These are phyloP conservation scores for Enteromius radiatus DNA, from an alignment of 2,797 vertebrate genomes.

Conservation along the genomic window DNA sequence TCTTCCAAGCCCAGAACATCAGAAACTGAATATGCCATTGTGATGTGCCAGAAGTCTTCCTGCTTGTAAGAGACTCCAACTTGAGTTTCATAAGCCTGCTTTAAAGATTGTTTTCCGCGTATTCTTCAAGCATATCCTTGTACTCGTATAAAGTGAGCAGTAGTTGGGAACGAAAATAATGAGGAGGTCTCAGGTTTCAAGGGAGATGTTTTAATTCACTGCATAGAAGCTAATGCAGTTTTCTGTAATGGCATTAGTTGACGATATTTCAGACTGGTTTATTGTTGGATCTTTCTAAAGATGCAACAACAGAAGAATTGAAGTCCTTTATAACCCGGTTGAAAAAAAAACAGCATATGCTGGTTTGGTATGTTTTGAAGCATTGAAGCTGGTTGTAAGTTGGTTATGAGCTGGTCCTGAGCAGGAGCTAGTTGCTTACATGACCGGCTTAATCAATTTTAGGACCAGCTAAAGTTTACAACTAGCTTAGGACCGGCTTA, in stretches of 20 bases:
- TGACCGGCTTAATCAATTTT: background rate
- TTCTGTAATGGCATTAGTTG: slow-evolving; percentile 57
- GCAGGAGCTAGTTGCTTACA: background rate
- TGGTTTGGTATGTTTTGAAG: background rate
- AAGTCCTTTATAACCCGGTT: background rate
- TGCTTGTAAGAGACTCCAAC: slow-evolving; percentile 25
- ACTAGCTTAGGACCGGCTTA: background rate
- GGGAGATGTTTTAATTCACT: slow-evolving; percentile 37
- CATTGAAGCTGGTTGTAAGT: background rate
- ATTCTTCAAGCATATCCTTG: slow-evolving; percentile 48
- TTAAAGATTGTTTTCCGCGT: slow-evolving; percentile 41
- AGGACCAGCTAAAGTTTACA: too few relatives aligned
- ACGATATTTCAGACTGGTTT: background rate
- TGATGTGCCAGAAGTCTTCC: slow-evolving; percentile 33
- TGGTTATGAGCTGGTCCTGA: background rate
- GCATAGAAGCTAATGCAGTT: slow-evolving; percentile 41
- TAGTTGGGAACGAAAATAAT: slow-evolving; percentile 57
- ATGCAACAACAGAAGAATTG: background rate
- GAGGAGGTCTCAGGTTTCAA: slow-evolving; percentile 67
- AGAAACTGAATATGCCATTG: slow-evolving; percentile 45
- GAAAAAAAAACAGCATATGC: background rate
- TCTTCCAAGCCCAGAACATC: slow-evolving; percentile 34
- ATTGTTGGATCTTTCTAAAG: background rate
- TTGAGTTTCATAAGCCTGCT: slow-evolving; percentile 43
- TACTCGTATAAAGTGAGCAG: slow-evolving; percentile 22